Conservation (phyloP, 1,140 invertebrate species). For the Sinella curviseta region DNA sequence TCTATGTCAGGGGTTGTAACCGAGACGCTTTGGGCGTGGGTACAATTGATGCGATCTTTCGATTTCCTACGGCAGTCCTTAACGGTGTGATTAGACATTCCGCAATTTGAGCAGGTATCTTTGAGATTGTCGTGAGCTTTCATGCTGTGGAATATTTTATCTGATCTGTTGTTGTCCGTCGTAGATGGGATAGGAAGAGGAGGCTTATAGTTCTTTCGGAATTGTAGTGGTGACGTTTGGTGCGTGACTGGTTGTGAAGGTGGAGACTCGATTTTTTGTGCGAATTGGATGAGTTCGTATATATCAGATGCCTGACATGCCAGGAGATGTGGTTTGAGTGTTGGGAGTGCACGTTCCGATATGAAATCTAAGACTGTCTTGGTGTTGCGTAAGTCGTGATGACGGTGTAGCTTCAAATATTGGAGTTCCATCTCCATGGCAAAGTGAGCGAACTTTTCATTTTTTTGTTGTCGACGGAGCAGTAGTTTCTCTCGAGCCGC, state of each 20-base stretch:
- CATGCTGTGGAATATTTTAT: too few species aligned
- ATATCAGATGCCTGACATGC: not conserved
- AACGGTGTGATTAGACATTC: too few species aligned
- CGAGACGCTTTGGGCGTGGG: too few species aligned
- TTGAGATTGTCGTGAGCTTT: too few species aligned
- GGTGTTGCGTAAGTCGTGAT: not conserved
- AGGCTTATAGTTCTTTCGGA: too few species aligned
- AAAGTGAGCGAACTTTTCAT: not conserved
- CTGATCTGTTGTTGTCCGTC: too few species aligned
- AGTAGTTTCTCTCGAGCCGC: not conserved
- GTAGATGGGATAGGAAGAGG: too few species aligned
- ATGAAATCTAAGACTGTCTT: not conserved
- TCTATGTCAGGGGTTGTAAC: not conserved
- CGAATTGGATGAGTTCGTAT: not conserved
- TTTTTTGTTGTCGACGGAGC: not conserved
- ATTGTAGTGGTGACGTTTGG: not conserved
- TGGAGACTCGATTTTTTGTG: not conserved
- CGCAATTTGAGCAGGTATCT: too few species aligned
- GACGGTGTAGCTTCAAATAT: not conserved
- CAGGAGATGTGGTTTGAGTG: not conserved
- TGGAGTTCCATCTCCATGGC: constrained; percentile 15
- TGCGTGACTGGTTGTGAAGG: not conserved
- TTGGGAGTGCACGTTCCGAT: not conserved
- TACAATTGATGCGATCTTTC: too few species aligned
- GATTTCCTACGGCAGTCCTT: too few species aligned